Evolutionary conservation across 2,113 vertebrate species (phyloP).

Genomic region (Leucosticte australis): DNA sequence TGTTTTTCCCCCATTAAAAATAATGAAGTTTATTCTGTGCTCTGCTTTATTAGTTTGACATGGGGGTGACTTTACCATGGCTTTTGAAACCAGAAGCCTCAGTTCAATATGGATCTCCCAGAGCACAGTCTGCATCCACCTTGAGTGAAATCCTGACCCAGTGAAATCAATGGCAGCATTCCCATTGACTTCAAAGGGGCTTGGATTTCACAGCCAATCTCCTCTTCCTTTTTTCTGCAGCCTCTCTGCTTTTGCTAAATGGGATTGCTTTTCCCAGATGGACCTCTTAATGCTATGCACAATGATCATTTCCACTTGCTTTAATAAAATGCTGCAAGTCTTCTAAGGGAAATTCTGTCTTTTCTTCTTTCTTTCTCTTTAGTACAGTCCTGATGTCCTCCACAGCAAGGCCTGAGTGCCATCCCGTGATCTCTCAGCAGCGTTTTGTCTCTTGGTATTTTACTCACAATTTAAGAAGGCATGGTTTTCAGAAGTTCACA

Average conservation of each 20-base stretch:
- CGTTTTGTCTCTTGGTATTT: neutral
- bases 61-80: neutral
- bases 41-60: neutral
- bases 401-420: neutral
- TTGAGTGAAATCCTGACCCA: neutral
- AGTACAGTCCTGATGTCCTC: neutral
- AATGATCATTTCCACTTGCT: neutral
- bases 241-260: slow-evolving; percentile 17
- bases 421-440: neutral
- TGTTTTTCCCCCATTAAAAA: neutral
- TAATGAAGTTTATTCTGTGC: neutral
- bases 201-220: slow-evolving; percentile 43
- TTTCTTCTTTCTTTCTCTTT: neutral
- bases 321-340: neutral
- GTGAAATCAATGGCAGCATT: slow-evolving; percentile 30
- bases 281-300: neutral
- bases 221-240: slow-evolving; percentile 23
- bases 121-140: neutral
- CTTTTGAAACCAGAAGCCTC: neutral
- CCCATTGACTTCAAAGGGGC: slow-evolving; percentile 26
- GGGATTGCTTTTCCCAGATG: slow-evolving; percentile 36
- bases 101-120: neutral
- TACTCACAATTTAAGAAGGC: neutral
- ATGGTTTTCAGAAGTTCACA: neutral
- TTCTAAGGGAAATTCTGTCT: neutral